phyloP scores from a whole-genome alignment of 2,797 vertebrate species.

The Rhodeus uyekii region DNA sequence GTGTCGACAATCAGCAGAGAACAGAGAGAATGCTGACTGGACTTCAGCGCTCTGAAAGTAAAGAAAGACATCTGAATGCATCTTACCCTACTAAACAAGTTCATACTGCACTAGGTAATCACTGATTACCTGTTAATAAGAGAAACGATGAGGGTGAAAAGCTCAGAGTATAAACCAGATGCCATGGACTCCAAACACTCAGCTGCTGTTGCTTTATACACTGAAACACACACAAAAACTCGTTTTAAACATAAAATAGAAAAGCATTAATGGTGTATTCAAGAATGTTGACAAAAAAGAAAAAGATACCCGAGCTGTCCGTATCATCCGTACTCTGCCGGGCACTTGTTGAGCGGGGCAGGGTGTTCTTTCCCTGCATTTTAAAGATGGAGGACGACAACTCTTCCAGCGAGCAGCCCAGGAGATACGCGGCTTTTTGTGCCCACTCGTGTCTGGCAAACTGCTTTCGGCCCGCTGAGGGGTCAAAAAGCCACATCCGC shows the following conservation, averaged over 20 bases:
- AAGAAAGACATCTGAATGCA: background rate
- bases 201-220: conserved; percentile 84
- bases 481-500: background rate
- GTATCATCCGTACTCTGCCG: conserved; percentile 86
- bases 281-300: background rate
- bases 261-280: background rate
- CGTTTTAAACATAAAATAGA: background rate
- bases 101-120: background rate
- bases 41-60: conserved; percentile 89
- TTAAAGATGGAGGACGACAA: conserved; percentile 95
- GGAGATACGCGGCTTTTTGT: conserved; percentile 93
- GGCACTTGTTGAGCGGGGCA: conserved; percentile 85
- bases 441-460: conserved; percentile 97
- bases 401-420: conserved; percentile 93
- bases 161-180: conserved; percentile 87
- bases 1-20: conserved; percentile 95
- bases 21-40: conserved; percentile 91
- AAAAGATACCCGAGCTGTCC: conserved; percentile 82
- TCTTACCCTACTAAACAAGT: background rate
- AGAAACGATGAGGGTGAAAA: conserved; percentile 90
- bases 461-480: conserved; percentile 88
- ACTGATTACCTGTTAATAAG: conserved; percentile 85
- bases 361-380: conserved; percentile 80
- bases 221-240: conserved; percentile 64
- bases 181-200: conserved; percentile 94